These are phyloP conservation scores for Rhadina sibilatrix DNA, from an alignment of 2,113 vertebrate genomes.

Conservation along the genomic window DNA sequence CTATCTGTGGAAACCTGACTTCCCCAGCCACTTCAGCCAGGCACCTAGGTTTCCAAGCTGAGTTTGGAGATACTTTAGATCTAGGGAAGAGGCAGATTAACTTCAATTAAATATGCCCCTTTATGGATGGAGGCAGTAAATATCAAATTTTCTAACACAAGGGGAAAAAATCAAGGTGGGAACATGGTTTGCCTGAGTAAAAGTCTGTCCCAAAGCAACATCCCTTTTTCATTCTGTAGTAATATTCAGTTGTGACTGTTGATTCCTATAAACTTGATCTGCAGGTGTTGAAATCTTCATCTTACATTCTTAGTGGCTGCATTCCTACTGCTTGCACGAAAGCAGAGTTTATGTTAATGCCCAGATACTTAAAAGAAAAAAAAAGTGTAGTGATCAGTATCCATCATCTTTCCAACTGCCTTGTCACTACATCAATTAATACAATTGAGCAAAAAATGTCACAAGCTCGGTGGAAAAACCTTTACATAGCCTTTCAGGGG, in stretches of 20 bases:
- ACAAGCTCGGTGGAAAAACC: conserved; percentile 79
- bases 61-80: neutral
- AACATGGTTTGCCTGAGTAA: neutral
- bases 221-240: neutral
- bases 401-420: conserved; percentile 87
- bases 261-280: neutral
- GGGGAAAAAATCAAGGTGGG: neutral
- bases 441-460: conserved; percentile 87
- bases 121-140: neutral
- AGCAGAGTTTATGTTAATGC: conserved; percentile 69
- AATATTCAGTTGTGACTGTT: neutral
- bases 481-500: conserved; percentile 81
- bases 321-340: conserved; percentile 30
- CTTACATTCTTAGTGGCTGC: neutral
- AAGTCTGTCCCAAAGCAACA: neutral
- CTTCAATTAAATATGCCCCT: neutral
- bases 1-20: neutral
- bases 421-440: conserved; percentile 95
- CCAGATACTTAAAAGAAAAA: conserved; percentile 33
- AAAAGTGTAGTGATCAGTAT: conserved; percentile 89
- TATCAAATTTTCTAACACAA: neutral
- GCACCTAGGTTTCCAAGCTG: neutral
- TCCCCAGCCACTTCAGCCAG: neutral
- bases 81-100: neutral
- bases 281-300: neutral